Evolutionary conservation across 2,113 vertebrate species (phyloP).

Genomic region (Delphinus delphis): DNA sequence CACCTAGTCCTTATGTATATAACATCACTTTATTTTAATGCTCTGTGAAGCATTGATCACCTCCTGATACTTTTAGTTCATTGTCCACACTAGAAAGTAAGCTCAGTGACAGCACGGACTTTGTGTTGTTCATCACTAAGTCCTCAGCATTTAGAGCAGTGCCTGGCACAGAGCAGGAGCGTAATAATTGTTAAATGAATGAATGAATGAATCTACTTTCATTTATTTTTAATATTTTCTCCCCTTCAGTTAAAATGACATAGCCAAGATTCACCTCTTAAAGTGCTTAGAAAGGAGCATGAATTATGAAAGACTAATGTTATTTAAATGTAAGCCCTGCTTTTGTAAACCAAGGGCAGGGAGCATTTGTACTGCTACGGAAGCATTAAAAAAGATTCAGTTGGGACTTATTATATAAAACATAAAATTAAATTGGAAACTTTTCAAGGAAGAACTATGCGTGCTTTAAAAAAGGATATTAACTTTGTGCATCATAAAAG

Average conservation of each 20-base stretch:
- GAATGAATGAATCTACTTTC: slow-evolving; percentile 25
- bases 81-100: neutral
- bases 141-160: neutral
- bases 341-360: neutral
- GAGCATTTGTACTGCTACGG: neutral
- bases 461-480: slow-evolving; percentile 15
- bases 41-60: neutral
- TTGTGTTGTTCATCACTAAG: neutral
- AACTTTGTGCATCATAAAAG: neutral
- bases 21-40: neutral
- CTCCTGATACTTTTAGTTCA: slow-evolving; percentile 5
- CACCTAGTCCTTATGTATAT: neutral
- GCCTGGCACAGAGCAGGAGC: neutral
- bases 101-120: neutral
- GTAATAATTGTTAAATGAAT: slow-evolving; percentile 14
- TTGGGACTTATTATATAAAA: slow-evolving; percentile 15
- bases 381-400: slow-evolving; percentile 18
- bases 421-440: slow-evolving; percentile 39
- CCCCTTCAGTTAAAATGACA: neutral
- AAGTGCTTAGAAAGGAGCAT: neutral
- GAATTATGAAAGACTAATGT: slow-evolving; percentile 14
- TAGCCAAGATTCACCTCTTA: neutral
- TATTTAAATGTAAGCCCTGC: slow-evolving; percentile 8
- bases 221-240: slow-evolving; percentile 14
- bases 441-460: neutral